These are phyloP conservation scores for Yponomeuta plumbellus DNA, from an alignment of 2,888 invertebrate genomes.

Conservation along the genomic window DNA sequence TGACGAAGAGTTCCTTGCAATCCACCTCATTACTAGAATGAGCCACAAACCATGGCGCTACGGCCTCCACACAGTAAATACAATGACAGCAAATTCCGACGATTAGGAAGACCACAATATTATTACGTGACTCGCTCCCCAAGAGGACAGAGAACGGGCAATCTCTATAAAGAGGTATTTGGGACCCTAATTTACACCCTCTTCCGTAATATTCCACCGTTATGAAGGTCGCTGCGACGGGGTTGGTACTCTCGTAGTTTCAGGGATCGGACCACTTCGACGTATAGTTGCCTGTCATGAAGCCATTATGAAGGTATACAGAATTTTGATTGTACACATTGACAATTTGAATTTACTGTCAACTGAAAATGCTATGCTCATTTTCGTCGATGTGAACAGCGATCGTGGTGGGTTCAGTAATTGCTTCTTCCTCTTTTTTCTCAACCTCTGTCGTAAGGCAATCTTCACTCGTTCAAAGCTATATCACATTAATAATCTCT, in stretches of 20 bases:
- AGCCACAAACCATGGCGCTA: constrained; percentile 9
- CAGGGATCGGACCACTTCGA: constrained; percentile 10
- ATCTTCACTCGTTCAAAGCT: no score
- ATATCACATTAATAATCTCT: no score
- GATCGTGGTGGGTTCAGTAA: no score
- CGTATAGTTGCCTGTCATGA: neutral
- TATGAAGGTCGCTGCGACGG: constrained; percentile 50
- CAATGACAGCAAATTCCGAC: constrained; percentile 31
- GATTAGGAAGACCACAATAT: constrained; percentile 60
- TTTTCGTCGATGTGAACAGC: no score
- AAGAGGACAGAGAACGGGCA: constrained; percentile 46
- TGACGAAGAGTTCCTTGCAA: neutral
- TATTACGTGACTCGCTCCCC: constrained; percentile 64
- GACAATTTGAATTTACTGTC: no score
- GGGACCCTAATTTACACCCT: constrained; percentile 71
- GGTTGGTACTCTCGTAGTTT: constrained; percentile 38
- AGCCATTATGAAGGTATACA: neutral
- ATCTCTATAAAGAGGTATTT: constrained; percentile 69
- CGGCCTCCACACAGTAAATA: constrained; percentile 16
- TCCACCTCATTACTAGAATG: constrained; percentile 32
- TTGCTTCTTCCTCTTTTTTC: no score
- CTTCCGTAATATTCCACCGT: constrained; percentile 62
- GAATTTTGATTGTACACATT: no score
- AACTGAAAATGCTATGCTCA: no score
- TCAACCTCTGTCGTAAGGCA: no score